Evolutionary conservation across 2,113 vertebrate species (phyloP), one percentile per base, ranked within the genome.

Genomic region (Leuciscus idus): DNA sequence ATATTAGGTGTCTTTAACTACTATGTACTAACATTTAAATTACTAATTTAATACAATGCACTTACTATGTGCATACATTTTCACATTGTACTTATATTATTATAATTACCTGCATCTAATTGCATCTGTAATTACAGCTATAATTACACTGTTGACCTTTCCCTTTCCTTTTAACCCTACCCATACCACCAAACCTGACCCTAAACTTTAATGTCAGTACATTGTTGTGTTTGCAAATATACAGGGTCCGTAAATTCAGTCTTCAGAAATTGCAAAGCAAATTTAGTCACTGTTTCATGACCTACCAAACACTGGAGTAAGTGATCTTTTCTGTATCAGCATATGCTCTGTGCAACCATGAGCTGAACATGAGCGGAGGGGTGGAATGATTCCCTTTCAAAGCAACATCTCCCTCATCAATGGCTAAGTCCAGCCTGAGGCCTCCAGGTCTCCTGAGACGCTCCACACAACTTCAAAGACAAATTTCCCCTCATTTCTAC

Each of bases 381-480:
- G 73, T 19, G 8, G 19, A 72, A 46, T 1, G 57, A 79, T 82
- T 87, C 64, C n/a, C 83, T 84, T 85, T 80, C 57, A 88, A 83
- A 79, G 43, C 36, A 30, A 30, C 81, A 55, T 48, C 61, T 77
- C 28, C 85, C 86, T 90, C 87, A 85, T 86, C 77, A 89, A 89
- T 89, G 85, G 85, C 89, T 79, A 85, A 91, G 90, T 93, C 92
- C 90, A 93, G 92, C 94, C 92, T 90, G 79, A 52, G 90, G 94
- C 92, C 90, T 81, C 30, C 52, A 85, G 88, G 90, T 85, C 92
- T 92, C 93, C 59, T 84, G 93, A 93, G 93, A 93, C 83, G 50
- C 88, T 75, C 85, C 88, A 90, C 89, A 90, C 81, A 87, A 92
- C 93, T 94, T 94, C 94, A 94, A 94, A 95, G 91, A 90, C 85